A percentile compares a stretch with the other conserved stretches of the same genome.
Conservation (phyloP, 2,888 invertebrate species). For the Herminia tarsipennalis region DNA sequence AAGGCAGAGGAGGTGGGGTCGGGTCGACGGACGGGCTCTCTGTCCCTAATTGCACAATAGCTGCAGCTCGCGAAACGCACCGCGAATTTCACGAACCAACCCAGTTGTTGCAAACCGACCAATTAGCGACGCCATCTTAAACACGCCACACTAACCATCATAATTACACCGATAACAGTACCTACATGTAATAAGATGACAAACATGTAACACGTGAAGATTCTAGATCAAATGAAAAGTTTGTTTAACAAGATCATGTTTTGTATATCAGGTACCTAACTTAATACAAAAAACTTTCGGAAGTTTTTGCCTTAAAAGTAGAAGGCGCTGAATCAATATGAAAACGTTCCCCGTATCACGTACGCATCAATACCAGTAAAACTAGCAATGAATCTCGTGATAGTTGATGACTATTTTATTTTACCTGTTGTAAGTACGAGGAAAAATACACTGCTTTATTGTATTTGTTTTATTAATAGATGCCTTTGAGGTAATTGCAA, state of each 20-base stretch:
- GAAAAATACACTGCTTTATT: constrained; percentile 18
- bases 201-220: background rate
- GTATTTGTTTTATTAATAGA: constrained; percentile 14
- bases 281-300: constrained; percentile 22
- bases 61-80: constrained; percentile 53
- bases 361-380: constrained; percentile 41
- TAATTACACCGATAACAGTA: constrained; percentile 43
- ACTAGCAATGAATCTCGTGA: constrained; percentile 21
- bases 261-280: constrained; percentile 29
- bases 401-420: constrained; percentile 12
- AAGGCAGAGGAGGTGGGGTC: constrained; percentile 54
- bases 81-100: constrained; percentile 48
- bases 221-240: background rate
- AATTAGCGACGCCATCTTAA: constrained; percentile 40
- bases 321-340: constrained; percentile 45
- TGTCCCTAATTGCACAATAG: constrained; percentile 73
- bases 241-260: constrained; percentile 13
- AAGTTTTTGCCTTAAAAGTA: constrained; percentile 26
- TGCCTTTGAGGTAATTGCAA: constrained; percentile 11
- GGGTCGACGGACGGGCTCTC: constrained; percentile 57
- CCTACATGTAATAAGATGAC: background rate
- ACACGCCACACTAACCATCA: constrained; percentile 20
- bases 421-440: constrained; percentile 14
- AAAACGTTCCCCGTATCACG: constrained; percentile 59
- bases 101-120: constrained; percentile 33